A percentile compares a stretch with the other conserved stretches of the same genome.
Evolutionary conservation across 2,888 invertebrate species (phyloP).

Genomic region (Mesorhabditis spiculigera): DNA sequence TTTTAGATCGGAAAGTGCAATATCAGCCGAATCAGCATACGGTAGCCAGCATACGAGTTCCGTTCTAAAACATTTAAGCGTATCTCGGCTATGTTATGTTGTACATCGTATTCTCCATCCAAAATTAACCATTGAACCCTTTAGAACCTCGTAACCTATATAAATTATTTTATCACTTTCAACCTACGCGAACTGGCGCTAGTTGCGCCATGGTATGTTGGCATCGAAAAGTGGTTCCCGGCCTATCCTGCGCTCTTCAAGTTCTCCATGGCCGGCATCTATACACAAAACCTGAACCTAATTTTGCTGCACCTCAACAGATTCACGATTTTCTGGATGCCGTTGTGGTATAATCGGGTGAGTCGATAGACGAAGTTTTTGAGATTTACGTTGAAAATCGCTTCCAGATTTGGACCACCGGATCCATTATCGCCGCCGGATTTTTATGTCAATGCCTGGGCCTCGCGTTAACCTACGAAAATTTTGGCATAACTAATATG

Average conservation of each 20-base stretch:
- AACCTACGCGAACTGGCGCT: background rate
- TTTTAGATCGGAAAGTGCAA: no score
- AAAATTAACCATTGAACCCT: background rate
- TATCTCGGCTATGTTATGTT: no score
- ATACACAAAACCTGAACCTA: background rate
- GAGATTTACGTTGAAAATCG: no score
- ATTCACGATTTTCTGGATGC: constrained; percentile 1
- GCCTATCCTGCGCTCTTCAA: background rate
- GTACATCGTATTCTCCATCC: no score
- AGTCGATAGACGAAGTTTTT: background rate
- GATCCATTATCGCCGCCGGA: no score
- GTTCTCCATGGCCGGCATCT: background rate
- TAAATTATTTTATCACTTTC: background rate
- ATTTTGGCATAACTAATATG: no score
- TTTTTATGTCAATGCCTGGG: no score
- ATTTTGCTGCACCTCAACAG: background rate
- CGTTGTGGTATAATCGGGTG: background rate
- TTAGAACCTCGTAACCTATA: background rate
- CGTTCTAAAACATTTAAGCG: no score
- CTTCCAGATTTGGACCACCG: no score
- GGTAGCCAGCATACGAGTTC: no score
- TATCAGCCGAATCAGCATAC: no score
- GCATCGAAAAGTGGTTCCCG: background rate
- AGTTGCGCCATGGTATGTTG: background rate
- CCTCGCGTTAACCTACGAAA: no score